Evolutionary conservation across 2,113 vertebrate genomes (phyloP).

Genomic region (Ondatra zibethicus): DNA sequence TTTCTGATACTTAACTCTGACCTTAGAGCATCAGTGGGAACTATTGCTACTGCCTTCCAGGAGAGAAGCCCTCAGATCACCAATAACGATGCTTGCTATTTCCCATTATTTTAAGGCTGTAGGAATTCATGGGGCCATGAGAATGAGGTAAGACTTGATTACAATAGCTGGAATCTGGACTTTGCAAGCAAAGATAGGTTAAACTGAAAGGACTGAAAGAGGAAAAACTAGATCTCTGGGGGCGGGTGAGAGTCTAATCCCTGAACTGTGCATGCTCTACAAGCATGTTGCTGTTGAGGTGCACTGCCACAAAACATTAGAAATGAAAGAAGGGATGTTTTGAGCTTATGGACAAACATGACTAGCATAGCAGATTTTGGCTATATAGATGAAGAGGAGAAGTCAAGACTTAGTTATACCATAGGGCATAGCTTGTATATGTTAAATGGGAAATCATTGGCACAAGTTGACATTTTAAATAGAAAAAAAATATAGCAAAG

Average conservation of each 20-base stretch:
- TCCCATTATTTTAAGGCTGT: not conserved
- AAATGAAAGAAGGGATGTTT: not conserved
- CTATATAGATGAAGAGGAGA: not conserved
- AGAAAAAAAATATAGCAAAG: not conserved
- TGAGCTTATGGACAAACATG: not conserved
- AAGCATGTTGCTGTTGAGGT: not conserved
- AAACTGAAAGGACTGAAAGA: not conserved
- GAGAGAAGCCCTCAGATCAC: too few species aligned
- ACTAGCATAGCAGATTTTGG: not conserved
- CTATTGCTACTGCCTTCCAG: not conserved
- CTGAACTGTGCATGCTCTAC: not conserved
- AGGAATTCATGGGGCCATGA: not conserved
- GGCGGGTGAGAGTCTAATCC: not conserved
- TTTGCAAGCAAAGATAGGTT: not conserved
- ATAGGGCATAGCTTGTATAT: too few species aligned
- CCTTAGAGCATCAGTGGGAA: not conserved
- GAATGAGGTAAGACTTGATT: accelerated
- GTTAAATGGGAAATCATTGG: not conserved
- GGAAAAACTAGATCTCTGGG: not conserved
- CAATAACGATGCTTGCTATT: accelerated
- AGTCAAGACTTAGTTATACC: not conserved
- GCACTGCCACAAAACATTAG: not conserved
- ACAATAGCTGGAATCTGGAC: too few species aligned
- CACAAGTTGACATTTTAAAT: not conserved
- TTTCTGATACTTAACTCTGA: not conserved